Conservation (phyloP, 2,113 vertebrate species). For the Poeciliopsis prolifica region DNA sequence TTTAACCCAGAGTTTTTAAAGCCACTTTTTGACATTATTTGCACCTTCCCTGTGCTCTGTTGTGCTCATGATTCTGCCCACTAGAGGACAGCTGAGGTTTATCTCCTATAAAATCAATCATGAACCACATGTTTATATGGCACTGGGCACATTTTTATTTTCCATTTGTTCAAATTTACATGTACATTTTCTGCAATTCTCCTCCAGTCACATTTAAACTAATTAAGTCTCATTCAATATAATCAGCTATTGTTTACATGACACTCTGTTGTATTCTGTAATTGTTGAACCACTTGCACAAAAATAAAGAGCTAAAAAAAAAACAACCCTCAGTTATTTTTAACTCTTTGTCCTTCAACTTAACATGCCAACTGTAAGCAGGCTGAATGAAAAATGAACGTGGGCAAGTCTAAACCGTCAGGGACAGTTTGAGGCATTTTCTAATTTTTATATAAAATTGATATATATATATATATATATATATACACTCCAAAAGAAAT, state of each 20-base stretch:
- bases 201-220: constrained; percentile 22
- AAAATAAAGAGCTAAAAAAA: constrained; percentile 66
- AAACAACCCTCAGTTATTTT: constrained; percentile 5
- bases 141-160: constrained; percentile 7
- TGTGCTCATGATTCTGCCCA: constrained; percentile 8
- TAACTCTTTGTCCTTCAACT: constrained; percentile 36
- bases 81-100: constrained; percentile 18
- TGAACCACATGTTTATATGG: constrained; percentile 19
- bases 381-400: constrained; percentile 35
- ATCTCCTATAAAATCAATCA: constrained; percentile 10
- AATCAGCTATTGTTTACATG: constrained; percentile 68
- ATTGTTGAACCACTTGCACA: constrained; percentile 76
- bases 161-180: constrained; percentile 20
- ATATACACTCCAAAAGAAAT: too few relatives aligned
- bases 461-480: too few relatives aligned
- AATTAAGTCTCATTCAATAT: constrained; percentile 42
- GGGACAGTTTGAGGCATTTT: not conserved
- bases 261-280: constrained; percentile 57
- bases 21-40: constrained; percentile 37
- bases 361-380: constrained; percentile 49
- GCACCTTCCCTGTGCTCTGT: constrained; percentile 35
- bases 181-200: constrained; percentile 31
- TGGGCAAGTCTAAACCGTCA: too few relatives aligned
- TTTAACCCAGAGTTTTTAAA: constrained; percentile 18
- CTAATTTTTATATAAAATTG: too few relatives aligned